Evolutionary conservation across 2,888 invertebrate species (phyloP), one percentile per base, ranked within the genome.

Genomic region (Falcaria lacertinaria): DNA sequence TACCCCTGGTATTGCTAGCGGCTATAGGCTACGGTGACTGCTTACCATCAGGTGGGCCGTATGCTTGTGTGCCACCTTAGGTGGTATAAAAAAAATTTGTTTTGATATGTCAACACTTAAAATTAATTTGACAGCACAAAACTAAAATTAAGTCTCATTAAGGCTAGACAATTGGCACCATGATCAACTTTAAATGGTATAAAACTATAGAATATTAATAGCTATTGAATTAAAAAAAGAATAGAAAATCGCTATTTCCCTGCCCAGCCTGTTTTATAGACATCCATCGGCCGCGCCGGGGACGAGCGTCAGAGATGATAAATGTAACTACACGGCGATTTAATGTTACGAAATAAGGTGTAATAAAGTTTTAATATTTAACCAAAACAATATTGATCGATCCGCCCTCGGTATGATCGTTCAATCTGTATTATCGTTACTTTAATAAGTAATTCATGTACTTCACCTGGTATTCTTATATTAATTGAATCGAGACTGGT

Each of bases 311-410:
- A 57, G 37, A 83, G 65, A 67, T 75, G 82, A 83, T 82, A 81
- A 80, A 80, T 77, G 54, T 61, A 52, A 63, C 65, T 63, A 66
- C 61, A 61, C 67, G 50, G 60, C 62, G 60, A 66, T 69, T 65
- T 76, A 70, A 60, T 64, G 56, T 60, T 53, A 59, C 64, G 69
- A 72, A 68, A 74, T 74, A 64, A 65, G 64, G 64, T 59, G 60
- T 63, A 66, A 70, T 71, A 71, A 69, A 66, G 66, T 62, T 64
- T 52, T 72, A 64, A 73, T 69, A 66, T 71, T 70, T 64, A 59
- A 67, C 65, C 58, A 60, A 65, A 69, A 67, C 61, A 65, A 62
- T 73, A 70, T 71, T 66, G 61, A 72, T 65, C 60, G 59, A 53
- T 42, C 46, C 41, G 47, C 44, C 50, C 54, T 55, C 49, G 47